Conservation (phyloP, 2,113 vertebrate species). For the Euleptes europaea region DNA sequence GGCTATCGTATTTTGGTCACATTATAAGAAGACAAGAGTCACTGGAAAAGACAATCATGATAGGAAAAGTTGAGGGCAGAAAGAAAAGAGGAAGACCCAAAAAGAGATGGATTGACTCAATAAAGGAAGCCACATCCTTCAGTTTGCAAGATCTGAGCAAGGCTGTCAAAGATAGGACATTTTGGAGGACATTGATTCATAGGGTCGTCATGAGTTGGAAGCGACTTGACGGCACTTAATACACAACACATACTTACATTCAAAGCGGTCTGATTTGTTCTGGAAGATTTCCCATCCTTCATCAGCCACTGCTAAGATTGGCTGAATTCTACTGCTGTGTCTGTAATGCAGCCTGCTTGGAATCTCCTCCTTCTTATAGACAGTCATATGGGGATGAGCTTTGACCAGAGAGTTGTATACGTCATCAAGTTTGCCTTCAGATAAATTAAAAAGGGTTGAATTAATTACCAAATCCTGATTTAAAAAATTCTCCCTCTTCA, state of each 20-base stretch:
- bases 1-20: too few relatives aligned
- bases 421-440: conserved; percentile 84
- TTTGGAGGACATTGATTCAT: too few relatives aligned
- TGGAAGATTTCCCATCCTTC: conserved; percentile 87
- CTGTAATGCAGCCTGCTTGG: conserved; percentile 84
- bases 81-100: too few relatives aligned
- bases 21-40: too few relatives aligned
- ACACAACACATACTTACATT: conserved; percentile 82
- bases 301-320: conserved; percentile 84
- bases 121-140: too few relatives aligned
- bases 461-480: not conserved
- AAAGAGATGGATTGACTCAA: too few relatives aligned
- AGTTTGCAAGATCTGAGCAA: too few relatives aligned
- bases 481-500: not conserved
- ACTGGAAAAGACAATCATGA: too few relatives aligned
- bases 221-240: too few relatives aligned
- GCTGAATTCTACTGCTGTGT: conserved; percentile 85
- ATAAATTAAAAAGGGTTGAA: conserved; percentile 35
- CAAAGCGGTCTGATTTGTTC: conserved; percentile 79
- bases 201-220: too few relatives aligned
- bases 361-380: conserved; percentile 87
- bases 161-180: too few relatives aligned
- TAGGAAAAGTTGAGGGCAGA: too few relatives aligned
- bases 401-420: conserved; percentile 79
- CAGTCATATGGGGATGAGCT: conserved; percentile 86